Evolutionary conservation across 2,113 vertebrate genomes (phyloP), one percentile per base, ranked within the genome.

Genomic region (Chamaetylas fuelleborni): DNA sequence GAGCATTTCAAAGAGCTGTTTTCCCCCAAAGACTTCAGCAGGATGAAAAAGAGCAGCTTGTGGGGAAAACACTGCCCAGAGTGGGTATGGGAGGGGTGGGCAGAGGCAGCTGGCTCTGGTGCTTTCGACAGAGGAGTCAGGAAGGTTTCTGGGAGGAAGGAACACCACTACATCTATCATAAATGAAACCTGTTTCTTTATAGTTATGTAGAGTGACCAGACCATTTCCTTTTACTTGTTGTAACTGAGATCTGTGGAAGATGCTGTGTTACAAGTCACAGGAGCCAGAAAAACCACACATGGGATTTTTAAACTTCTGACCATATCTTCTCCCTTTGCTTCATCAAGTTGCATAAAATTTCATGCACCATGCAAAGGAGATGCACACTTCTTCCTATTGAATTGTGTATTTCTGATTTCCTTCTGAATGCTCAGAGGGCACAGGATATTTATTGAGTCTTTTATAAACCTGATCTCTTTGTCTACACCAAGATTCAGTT

Each of bases 111-210:
- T 77, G 77, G 38, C 60, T 64, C 74, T 94, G 97, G 96, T 57
- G 96, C 92, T 96, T 96, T 45, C 81, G 96, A 98, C 96, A 97
- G 94, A 91, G 93, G 77, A 60, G 76, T 33, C 73, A 61, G 80
- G n/a, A 13, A 69, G n/a, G 34, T 19, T 51, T 60, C 50, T 16
- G 17, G 22, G 33, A 50, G 62, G 31, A 65, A 54, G 81, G 54
- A 70, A 48, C 45, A 48, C 26, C 79, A 34, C 26, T 67, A 60
- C n/a, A 67, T 51, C 43, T 71, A 14, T 19, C 79, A 31, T 19
- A 18, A 25, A 14, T 29, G 6, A 28, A 79, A 58, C 43, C 22
- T 50, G 8, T 17, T 56, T 87, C 74, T 72, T 81, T 58, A 43
- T 8, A 45, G 36, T 12, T 28, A 25, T 7, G 9, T 12, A 43